A percentile compares a stretch with the other conserved stretches of the same genome.
These are phyloP conservation scores for Eulithis testata DNA, from an alignment of 2,888 invertebrate genomes.

Conservation along the genomic window DNA sequence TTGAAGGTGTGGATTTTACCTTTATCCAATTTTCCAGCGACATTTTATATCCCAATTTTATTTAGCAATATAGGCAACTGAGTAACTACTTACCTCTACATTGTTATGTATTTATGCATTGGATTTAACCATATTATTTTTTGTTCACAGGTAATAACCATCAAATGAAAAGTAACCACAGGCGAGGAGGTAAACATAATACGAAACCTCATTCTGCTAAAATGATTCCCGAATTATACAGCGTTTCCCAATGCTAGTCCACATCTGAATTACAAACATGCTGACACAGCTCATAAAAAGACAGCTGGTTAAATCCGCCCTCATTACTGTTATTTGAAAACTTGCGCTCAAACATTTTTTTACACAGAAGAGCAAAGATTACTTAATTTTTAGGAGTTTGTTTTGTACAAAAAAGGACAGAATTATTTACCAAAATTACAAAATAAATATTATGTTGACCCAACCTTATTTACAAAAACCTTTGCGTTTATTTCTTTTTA, in stretches of 20 bases:
- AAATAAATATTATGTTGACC: too few species aligned
- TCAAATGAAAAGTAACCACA: conserved; percentile 11
- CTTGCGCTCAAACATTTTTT: not conserved
- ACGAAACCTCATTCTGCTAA: conserved; percentile 22
- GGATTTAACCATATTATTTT: conserved; percentile 5
- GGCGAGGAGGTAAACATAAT: conserved; percentile 26
- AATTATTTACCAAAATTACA: too few species aligned
- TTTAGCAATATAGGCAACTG: too few species aligned
- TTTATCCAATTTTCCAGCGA: too few species aligned
- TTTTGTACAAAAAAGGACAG: too few species aligned
- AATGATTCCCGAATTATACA: conserved; percentile 32
- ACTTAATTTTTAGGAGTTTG: too few species aligned
- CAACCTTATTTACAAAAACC: too few species aligned
- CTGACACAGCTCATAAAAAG: conserved; percentile 13
- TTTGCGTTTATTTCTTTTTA: too few species aligned
- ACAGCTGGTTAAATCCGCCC: not conserved
- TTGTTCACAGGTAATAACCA: conserved; percentile 23
- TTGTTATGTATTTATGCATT: not conserved
- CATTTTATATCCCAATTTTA: too few species aligned
- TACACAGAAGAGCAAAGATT: too few species aligned
- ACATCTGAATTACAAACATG: conserved; percentile 33
- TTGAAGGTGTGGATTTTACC: too few species aligned
- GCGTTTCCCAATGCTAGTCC: conserved; percentile 25
- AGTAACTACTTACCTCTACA: not conserved
- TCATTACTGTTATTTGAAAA: not conserved